Base-by-base conservation (phyloP, 2,888 invertebrate genomes). In the Acanthococcus lagerstroemiae region DNA sequence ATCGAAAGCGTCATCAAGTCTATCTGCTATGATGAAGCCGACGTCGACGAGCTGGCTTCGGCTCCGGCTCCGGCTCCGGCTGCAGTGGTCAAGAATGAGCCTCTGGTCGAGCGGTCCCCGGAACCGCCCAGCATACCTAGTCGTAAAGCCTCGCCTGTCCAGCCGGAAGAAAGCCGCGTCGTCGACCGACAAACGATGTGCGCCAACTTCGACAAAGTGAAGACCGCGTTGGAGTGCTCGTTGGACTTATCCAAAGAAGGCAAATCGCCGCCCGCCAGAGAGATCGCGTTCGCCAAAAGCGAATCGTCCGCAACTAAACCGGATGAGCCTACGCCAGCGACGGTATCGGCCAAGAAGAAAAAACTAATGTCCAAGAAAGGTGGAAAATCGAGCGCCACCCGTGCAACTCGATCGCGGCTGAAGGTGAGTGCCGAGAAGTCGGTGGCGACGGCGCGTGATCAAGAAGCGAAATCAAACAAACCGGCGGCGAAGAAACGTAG, bases 1-100 rank as follows among this genome's bases (percentile, higher is more conserved):
- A 66, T 66, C 30, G 48, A 66, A 7, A 66, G 61, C 25, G 61
- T 61, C 2, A 61, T 50, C 37, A 61, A 12, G 22, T 19, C 30
- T 9, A 17, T 61, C 3, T 30, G 30, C 24, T 45, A 58, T n/a
- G 45, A 58, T 24, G 17, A 7, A 21, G 24, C 6, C 12, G 55
- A 55, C n/a, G 15, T 45, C 4, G 19, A 58, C 27, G 24, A 26
- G 24, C 26, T 24, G 15, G 3, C 17, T 24, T 15, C 21, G 44
- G 9, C 37, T 7, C n/a, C 22, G n/a, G n/a, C 54, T 17, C 25
- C 54, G 3, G 6, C 4, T 22, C 48, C 17, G 9, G 3, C 5
- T 15, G 50, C 22, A 30, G 37, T 19, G 0, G 19, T 37, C 56
- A 37, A 19, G 12, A 30, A 56, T n/a, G n/a, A n/a, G 22, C 19